Percentiles rank a stretch among this genome's conserved stretches.
phyloP scores from a whole-genome alignment of 2,797 vertebrate species.

The Cetoscarus ocellatus region DNA sequence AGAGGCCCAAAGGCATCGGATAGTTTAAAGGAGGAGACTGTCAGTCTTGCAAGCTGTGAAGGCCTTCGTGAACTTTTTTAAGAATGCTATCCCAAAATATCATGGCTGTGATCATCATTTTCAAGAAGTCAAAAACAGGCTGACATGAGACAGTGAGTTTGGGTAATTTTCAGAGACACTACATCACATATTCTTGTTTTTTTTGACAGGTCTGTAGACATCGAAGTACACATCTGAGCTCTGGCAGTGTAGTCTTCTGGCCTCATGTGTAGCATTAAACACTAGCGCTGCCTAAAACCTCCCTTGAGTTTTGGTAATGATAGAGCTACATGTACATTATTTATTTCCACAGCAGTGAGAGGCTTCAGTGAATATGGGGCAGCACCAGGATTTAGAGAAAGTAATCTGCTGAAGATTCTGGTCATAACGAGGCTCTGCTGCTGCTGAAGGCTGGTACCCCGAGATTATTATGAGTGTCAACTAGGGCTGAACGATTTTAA shows the following conservation, averaged over 20 bases:
- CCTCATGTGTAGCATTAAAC: constrained; percentile 42
- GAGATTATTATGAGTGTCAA: too few species aligned
- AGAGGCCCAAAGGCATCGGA: constrained; percentile 8
- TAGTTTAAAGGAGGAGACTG: constrained; percentile 9
- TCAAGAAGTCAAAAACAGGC: neutral
- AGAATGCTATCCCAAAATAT: neutral
- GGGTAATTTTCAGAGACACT: constrained; percentile 10
- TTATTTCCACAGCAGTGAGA: neutral
- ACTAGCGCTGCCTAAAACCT: neutral
- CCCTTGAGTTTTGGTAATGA: neutral
- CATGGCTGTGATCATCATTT: neutral
- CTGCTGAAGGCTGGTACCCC: too few species aligned
- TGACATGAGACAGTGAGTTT: neutral
- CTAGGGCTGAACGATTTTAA: too few species aligned
- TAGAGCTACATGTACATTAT: neutral
- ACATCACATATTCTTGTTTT: neutral
- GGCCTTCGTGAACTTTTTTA: constrained; percentile 6
- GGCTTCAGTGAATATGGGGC: neutral
- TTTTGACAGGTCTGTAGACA: too few species aligned
- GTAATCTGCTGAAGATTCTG: neutral
- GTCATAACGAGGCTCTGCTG: constrained; percentile 10
- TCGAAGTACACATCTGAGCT: constrained; percentile 6
- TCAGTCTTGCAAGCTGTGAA: constrained; percentile 6
- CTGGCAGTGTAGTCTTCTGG: constrained; percentile 8
- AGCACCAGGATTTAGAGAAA: neutral